These are phyloP conservation scores for Troides helena DNA, from an alignment of 2,888 invertebrate species.

Conservation along the genomic window DNA sequence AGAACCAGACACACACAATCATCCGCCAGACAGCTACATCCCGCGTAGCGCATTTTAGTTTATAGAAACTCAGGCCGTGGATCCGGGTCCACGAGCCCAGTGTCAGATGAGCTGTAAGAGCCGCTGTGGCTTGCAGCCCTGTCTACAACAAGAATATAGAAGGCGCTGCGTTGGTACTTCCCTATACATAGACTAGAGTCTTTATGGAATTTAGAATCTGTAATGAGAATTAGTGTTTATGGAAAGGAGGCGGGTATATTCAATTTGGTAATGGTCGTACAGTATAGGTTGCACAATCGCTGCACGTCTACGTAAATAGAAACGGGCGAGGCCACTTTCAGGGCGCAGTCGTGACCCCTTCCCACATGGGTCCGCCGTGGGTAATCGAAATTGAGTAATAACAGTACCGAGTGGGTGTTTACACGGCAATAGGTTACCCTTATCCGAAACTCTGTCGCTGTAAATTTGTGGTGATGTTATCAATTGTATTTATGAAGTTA, in stretches of 20 bases:
- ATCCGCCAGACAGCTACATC: too few species aligned
- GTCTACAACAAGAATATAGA: too few species aligned
- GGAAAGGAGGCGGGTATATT: background rate
- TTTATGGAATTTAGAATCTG: too few species aligned
- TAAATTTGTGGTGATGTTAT: constrained; percentile 27
- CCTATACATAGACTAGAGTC: too few species aligned
- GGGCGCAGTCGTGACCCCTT: constrained; percentile 21
- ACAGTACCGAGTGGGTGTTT: constrained; percentile 24
- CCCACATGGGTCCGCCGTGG: constrained; percentile 19
- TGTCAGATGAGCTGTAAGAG: too few species aligned
- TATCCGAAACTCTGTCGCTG: constrained; percentile 25
- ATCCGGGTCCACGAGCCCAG: too few species aligned
- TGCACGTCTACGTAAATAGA: background rate
- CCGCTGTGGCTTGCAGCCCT: too few species aligned
- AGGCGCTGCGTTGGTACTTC: too few species aligned
- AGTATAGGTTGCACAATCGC: background rate
- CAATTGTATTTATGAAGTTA: constrained; percentile 22
- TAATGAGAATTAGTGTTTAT: too few species aligned
- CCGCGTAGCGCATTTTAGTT: too few species aligned
- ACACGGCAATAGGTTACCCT: constrained; percentile 24
- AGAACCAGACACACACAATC: too few species aligned
- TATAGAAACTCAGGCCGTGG: too few species aligned
- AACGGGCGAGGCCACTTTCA: constrained; percentile 13
- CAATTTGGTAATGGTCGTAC: background rate
- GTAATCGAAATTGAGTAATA: constrained; percentile 27